Evolutionary conservation across 2,797 vertebrate species (phyloP), one percentile per base, ranked within the genome.

Genomic region (Malurus leucopterus): DNA sequence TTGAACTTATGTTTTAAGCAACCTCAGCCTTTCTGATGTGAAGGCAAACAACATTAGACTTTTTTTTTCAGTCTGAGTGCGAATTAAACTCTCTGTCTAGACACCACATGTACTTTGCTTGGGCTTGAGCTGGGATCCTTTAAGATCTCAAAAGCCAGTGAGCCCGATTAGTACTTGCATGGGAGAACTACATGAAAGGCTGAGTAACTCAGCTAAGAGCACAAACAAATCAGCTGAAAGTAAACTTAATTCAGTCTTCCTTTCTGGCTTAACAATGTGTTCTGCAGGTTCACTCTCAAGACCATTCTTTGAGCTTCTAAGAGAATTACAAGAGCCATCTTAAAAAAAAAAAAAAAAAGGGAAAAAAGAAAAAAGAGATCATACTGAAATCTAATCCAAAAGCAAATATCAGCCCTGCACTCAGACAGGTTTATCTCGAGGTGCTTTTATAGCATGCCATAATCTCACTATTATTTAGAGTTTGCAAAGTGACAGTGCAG

Each of bases 391-490:
- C 55, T 79, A 90, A 91, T 92, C 63, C 68, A 76, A 92, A 87
- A 91, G 65, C 23, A 93, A 86, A 70, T 77, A 84, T 85, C 88
- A 83, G 20, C 29, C n/a, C 8, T 72, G 40, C 44, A 71, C 46
- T 74, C 54, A 86, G 75, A 81, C 62, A 91, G 47, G 34, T 93
- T 92, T 93, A 90, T 93, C 85, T 92, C 59, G 49, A 41, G 34
- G 41, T 82, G 68, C 53, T 82, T 89, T 72, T 73, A 72, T 44
- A 72, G 57, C 57, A 30, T 58, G 70, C 47, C 27, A 75, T 83
- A 84, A 88, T 91, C 73, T 94, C 38, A 83, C 61, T 85, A 65
- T 92, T 93, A 95, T 90, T 95, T 88, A 93, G 88, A 88, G 73
- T 85, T 88, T 84, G 36, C 22, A 38, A 63, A 91, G 83, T 81